These are phyloP conservation scores for Pygoscelis antarcticus DNA, from an alignment of 2,113 vertebrate species.

Conservation along the genomic window DNA sequence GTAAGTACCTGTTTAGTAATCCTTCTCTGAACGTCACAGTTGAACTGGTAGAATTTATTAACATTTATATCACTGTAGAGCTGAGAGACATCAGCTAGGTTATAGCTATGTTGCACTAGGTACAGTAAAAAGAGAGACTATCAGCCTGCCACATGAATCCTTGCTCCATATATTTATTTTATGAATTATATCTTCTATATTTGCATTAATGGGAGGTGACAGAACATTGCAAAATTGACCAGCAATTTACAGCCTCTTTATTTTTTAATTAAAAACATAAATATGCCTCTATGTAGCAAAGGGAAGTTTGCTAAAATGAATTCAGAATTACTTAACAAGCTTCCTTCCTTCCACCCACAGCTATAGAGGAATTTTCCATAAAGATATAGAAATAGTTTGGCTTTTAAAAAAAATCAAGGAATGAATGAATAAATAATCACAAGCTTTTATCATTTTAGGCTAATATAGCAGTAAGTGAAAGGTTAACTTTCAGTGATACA, in stretches of 20 bases:
- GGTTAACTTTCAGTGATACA: neutral
- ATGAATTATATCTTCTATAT: slow-evolving; percentile 9
- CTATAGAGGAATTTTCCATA: neutral
- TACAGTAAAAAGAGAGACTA: neutral
- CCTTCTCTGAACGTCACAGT: slow-evolving; percentile 14
- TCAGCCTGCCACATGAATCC: neutral
- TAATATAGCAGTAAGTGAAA: neutral
- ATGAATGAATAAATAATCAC: neutral
- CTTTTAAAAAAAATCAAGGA: neutral
- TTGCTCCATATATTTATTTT: neutral
- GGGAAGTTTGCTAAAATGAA: neutral
- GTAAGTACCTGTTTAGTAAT: slow-evolving; percentile 55
- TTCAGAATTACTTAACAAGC: neutral
- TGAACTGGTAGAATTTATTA: slow-evolving; percentile 41
- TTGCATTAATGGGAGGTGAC: slow-evolving; percentile 37
- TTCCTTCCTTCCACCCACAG: slow-evolving; percentile 1
- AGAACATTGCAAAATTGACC: slow-evolving; percentile 39
- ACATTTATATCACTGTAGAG: slow-evolving; percentile 3
- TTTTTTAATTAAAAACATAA: slow-evolving; percentile 66
- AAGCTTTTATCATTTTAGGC: neutral
- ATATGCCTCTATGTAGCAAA: slow-evolving; percentile 7
- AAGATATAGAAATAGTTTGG: neutral
- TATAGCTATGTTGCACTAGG: neutral
- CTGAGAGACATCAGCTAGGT: neutral
- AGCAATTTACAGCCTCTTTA: slow-evolving; percentile 42